These are phyloP conservation scores for Caenorhabditis becei DNA, from an alignment of 2,888 invertebrate species.

Conservation along the genomic window DNA sequence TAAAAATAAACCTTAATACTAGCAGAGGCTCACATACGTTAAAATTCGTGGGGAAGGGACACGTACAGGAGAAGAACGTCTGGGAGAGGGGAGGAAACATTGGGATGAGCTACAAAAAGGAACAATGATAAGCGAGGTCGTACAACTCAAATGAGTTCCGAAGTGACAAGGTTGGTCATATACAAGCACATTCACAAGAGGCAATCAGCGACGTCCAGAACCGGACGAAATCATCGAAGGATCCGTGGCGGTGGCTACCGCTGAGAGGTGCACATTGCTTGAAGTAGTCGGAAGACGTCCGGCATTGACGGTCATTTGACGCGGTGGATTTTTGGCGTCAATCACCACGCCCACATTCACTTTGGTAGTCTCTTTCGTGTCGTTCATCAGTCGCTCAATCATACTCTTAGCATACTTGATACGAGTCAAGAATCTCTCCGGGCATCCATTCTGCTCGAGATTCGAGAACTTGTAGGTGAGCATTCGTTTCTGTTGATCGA, in stretches of 20 bases:
- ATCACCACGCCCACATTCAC: neutral
- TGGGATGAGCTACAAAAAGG: neutral
- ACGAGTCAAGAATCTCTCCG: slow-evolving; percentile 54
- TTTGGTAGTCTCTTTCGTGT: slow-evolving; percentile 19
- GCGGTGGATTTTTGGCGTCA: slow-evolving; percentile 17
- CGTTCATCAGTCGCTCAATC: slow-evolving; percentile 35
- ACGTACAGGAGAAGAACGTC: neutral
- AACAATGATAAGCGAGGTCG: slow-evolving; percentile 1
- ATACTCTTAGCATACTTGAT: slow-evolving; percentile 33
- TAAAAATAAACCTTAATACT: slow-evolving; percentile 24
- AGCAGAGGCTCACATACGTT: slow-evolving; percentile 8
- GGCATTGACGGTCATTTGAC: neutral
- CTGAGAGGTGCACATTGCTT: slow-evolving; percentile 35
- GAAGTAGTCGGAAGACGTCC: slow-evolving; percentile 25
- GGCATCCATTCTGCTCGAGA: slow-evolving; percentile 71
- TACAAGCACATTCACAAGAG: slow-evolving; percentile 17
- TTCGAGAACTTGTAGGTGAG: slow-evolving; percentile 87
- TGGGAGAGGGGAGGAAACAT: neutral
- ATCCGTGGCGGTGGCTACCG: neutral
- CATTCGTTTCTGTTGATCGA: slow-evolving; percentile 93
- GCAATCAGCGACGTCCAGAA: slow-evolving; percentile 16
- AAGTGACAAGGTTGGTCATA: slow-evolving; percentile 7
- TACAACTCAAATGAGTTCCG: neutral
- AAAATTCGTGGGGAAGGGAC: neutral
- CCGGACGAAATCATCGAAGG: slow-evolving; percentile 2